A percentile compares a stretch with the other conserved stretches of the same genome.
These are phyloP conservation scores for Sialia sialis DNA, from an alignment of 2,113 vertebrate genomes.

Conservation along the genomic window DNA sequence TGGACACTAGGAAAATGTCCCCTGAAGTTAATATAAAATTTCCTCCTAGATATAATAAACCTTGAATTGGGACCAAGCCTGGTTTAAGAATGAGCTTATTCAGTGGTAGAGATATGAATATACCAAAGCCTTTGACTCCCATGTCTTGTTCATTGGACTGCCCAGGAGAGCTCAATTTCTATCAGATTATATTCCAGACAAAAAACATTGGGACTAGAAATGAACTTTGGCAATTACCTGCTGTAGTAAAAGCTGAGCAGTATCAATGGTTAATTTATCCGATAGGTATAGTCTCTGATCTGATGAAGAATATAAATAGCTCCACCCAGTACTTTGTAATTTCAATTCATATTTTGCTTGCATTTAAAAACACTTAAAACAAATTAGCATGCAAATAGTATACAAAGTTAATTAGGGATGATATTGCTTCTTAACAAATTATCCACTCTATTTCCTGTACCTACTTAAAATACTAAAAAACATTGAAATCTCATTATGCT, in stretches of 20 bases:
- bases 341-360: background rate
- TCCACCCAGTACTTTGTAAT: background rate
- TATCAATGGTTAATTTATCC: background rate
- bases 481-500: background rate
- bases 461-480: background rate
- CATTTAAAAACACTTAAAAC: background rate
- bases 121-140: background rate
- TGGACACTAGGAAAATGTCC: background rate
- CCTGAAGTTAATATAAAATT: background rate
- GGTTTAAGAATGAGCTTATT: background rate
- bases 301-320: background rate
- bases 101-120: background rate
- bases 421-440: slow-evolving; percentile 3
- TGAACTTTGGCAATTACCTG: background rate
- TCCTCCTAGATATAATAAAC: background rate
- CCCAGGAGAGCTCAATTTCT: background rate
- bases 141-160: background rate
- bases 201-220: background rate
- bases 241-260: background rate
- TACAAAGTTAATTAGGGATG: background rate
- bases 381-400: background rate
- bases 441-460: background rate
- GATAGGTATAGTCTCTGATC: background rate
- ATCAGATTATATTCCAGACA: background rate
- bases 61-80: background rate